Evolutionary conservation across 2,113 vertebrate genomes (phyloP), one percentile per base, ranked within the genome.

Genomic region (Greenwoodochromis staneri): DNA sequence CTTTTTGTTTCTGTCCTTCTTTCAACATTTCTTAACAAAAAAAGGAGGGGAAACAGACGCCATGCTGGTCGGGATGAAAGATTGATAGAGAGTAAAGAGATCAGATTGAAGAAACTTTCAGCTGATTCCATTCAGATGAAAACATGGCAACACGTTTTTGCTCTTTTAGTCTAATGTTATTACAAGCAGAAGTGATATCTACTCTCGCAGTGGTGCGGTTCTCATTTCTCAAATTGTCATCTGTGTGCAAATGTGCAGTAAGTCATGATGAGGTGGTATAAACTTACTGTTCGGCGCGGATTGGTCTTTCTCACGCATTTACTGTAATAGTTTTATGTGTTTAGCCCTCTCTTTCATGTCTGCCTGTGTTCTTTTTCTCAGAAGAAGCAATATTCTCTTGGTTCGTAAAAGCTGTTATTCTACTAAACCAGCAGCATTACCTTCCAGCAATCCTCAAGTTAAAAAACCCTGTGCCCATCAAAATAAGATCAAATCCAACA

Each of bases 11-110:
- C 80, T 49, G 21, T 83, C 85, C 42, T 73, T 88, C 92, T 91
- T 84, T 91, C 88, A 92, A 85, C 89, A 87, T 89, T 88, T 83
- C 51, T 95, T 81, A 40, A 51, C 73, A 85, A 91, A 89, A 45
- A 17, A 27, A n/a, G 31, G 31, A 36, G 61, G 7, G 36, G 3
- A 87, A 89, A 34, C 85, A 88, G 89, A 91, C 88, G 84, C 88
- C 91, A 95, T 94, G 92, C 91, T 69, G 91, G 90, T 85, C 13
- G 29, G 66, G 93, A 94, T 96, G 93, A 95, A 82, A 95, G 95
- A 94, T 93, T 85, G 92, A 89, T 86, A 55, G 83, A 82, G 91
- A 87, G 29, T 66, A 34, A 51, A 13, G 17, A 8, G 27, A 78
- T 85, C 83, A 78, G 24, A 49, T 49, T 82, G 51, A 63, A 83